phyloP scores from a whole-genome alignment of 2,797 vertebrate genomes.

The Falco novaeseelandiae region DNA sequence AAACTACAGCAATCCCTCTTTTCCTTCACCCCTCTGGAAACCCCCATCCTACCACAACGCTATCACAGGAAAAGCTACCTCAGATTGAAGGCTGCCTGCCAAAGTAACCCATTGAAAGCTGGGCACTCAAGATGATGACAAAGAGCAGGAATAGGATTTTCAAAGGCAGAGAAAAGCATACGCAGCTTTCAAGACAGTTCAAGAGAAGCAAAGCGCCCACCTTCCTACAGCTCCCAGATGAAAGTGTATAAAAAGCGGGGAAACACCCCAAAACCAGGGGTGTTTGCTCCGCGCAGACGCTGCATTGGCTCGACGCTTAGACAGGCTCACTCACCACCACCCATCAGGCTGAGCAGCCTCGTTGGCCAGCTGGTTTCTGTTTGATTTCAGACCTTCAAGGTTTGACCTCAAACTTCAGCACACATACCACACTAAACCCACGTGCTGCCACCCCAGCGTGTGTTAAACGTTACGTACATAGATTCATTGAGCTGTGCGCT shows the following conservation, averaged over 20 bases:
- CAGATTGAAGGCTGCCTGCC: neutral
- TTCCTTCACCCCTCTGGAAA: neutral
- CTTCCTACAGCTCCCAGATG: neutral
- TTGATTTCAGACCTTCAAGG: neutral
- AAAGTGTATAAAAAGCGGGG: neutral
- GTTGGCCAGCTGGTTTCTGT: neutral
- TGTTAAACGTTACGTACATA: neutral
- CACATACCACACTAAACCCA: neutral
- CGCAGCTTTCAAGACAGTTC: neutral
- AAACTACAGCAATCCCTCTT: neutral
- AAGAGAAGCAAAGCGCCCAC: neutral
- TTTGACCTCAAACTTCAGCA: neutral
- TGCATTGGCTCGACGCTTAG: neutral
- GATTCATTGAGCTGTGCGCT: neutral
- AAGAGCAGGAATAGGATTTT: neutral
- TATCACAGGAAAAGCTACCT: neutral
- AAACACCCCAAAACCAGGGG: neutral
- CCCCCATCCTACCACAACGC: neutral
- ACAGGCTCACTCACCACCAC: neutral
- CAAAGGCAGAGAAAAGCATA: neutral
- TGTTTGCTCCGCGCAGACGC: neutral
- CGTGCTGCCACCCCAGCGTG: rapidly evolving
- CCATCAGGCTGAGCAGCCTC: neutral
- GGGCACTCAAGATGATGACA: neutral
- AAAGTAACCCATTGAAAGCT: neutral